These are phyloP conservation scores for Bacillus rossius DNA, from an alignment of 1,140 invertebrate genomes.

Conservation along the genomic window DNA sequence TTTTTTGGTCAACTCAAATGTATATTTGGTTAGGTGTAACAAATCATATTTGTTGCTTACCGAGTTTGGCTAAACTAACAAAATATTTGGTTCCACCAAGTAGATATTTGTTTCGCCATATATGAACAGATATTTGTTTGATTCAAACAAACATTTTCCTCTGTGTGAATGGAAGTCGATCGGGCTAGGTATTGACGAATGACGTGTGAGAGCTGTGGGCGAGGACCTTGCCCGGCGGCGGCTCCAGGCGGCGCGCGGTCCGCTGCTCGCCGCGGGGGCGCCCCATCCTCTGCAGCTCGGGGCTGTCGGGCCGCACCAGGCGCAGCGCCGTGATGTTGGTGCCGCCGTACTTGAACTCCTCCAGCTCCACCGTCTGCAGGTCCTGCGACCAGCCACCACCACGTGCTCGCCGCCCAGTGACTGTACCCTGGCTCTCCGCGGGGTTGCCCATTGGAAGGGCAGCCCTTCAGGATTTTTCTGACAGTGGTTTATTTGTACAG, in stretches of 20 bases:
- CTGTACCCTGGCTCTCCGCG: no score
- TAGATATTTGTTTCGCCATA: no score
- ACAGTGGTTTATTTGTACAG: no score
- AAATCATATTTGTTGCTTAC: neutral
- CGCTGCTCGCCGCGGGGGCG: constrained; percentile 67
- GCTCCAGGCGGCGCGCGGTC: constrained; percentile 48
- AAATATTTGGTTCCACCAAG: no score
- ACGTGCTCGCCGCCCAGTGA: no score
- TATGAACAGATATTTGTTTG: no score
- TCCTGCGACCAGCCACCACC: constrained; percentile 52
- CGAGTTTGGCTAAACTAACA: constrained; percentile 9
- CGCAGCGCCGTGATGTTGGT: constrained; percentile 90
- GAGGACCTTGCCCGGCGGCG: neutral
- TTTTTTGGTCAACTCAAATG: no score
- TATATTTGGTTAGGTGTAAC: no score
- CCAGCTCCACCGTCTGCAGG: constrained; percentile 82
- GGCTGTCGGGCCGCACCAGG: constrained; percentile 70
- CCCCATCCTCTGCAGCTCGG: constrained; percentile 68
- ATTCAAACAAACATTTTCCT: no score
- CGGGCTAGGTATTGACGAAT: neutral
- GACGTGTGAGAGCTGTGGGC: neutral
- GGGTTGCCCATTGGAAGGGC: no score
- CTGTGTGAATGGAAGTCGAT: no score
- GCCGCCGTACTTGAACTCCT: constrained; percentile 90
- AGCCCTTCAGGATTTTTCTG: no score